Conservation (phyloP, 2,888 invertebrate species). For the Tachina fera region DNA sequence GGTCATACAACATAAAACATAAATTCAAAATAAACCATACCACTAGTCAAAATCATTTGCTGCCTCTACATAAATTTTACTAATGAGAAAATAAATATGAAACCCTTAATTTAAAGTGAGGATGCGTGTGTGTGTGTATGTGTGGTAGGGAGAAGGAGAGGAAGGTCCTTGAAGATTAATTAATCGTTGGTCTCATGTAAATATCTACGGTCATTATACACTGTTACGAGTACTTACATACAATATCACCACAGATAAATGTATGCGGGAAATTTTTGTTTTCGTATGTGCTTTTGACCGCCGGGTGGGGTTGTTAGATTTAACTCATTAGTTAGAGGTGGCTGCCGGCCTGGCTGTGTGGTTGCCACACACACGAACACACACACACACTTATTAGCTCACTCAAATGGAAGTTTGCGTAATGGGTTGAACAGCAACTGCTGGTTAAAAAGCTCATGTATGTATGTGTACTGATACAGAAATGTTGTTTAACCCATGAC, state of each 20-base stretch:
- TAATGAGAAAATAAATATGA: slow-evolving; percentile 76
- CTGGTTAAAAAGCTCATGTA: slow-evolving; percentile 43
- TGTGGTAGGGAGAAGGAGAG: not conserved
- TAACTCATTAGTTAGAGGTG: slow-evolving; percentile 61
- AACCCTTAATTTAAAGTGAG: slow-evolving; percentile 74
- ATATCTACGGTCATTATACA: slow-evolving; percentile 62
- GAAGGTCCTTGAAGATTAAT: slow-evolving; percentile 82
- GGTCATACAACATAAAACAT: not conserved
- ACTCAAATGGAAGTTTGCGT: slow-evolving; percentile 65
- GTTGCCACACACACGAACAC: not conserved
- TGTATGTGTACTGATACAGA: not conserved
- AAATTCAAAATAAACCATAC: not conserved
- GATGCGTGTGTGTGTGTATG: not conserved
- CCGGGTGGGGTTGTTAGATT: slow-evolving; percentile 31
- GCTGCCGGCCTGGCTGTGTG: slow-evolving; percentile 28
- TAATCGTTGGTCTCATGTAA: slow-evolving; percentile 81
- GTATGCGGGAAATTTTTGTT: slow-evolving; percentile 51
- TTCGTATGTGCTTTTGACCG: slow-evolving; percentile 11
- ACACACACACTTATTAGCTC: slow-evolving; percentile 66
- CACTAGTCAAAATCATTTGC: slow-evolving; percentile 6
- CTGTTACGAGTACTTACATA: slow-evolving; percentile 1
- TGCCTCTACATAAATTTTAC: slow-evolving; percentile 61
- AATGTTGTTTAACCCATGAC: slow-evolving; percentile 68
- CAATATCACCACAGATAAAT: slow-evolving; percentile 61
- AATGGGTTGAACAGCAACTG: slow-evolving; percentile 60